phyloP scores from a whole-genome alignment of 2,797 vertebrate species.

The Orientallactaga sibirica region DNA sequence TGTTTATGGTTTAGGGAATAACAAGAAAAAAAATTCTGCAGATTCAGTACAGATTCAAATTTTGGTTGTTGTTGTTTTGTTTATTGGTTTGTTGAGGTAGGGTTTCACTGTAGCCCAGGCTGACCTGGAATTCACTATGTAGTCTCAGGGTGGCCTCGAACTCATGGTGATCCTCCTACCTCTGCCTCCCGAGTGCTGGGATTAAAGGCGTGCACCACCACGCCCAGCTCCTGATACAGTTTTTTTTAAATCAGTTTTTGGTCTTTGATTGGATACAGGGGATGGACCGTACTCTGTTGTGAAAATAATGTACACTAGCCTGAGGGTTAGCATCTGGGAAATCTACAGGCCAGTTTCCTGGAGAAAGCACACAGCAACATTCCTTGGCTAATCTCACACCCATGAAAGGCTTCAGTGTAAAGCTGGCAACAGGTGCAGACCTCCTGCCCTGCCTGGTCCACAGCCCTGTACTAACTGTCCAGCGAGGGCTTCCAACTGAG shows the following conservation, averaged over 20 bases:
- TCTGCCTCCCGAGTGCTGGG: no score
- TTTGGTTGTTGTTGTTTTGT: no score
- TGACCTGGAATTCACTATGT: no score
- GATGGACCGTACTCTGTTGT: neutral
- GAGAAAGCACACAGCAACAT: neutral
- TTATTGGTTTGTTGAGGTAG: no score
- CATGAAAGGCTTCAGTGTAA: fast-evolving
- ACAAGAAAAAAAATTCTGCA: neutral
- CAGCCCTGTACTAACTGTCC: neutral
- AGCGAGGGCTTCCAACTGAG: fast-evolving
- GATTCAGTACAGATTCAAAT: neutral
- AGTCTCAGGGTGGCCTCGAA: no score
- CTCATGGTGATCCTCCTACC: no score
- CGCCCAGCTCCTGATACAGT: no score
- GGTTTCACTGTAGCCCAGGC: no score
- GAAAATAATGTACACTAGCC: neutral
- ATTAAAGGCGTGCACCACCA: no score
- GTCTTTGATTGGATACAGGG: neutral
- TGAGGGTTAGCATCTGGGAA: neutral
- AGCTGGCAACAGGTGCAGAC: fast-evolving
- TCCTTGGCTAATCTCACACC: neutral
- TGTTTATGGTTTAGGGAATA: neutral
- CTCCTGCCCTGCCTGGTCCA: fast-evolving
- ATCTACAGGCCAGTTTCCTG: neutral
- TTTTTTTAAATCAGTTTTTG: neutral